Evolutionary conservation across 2,113 vertebrate species (phyloP).

Genomic region (Cyphomyrus plagiostoma): DNA sequence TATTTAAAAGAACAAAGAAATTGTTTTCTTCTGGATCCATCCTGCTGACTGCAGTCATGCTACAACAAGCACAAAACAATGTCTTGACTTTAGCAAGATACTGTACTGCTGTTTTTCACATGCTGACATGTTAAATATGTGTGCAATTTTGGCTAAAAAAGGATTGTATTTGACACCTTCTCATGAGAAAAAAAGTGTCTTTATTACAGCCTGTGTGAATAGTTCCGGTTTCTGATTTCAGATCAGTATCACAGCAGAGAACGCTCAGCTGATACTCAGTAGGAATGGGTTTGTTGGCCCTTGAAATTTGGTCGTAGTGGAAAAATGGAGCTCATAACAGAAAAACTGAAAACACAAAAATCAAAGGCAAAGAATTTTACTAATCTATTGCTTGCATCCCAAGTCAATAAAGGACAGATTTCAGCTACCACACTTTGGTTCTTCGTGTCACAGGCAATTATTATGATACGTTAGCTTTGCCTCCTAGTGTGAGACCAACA

Average conservation of each 20-base stretch:
- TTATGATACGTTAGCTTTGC: background rate
- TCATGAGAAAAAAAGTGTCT: background rate
- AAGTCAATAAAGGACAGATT: background rate
- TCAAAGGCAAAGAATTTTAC: background rate
- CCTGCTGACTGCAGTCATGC: slow-evolving; percentile 21
- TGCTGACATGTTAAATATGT: background rate
- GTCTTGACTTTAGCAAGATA: slow-evolving; percentile 16
- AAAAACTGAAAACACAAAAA: background rate
- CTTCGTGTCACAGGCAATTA: background rate
- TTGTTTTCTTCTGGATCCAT: background rate
- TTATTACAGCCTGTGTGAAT: background rate
- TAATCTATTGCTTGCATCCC: background rate
- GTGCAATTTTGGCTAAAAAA: background rate
- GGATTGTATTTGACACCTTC: background rate
- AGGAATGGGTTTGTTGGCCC: background rate
- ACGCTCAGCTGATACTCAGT: background rate
- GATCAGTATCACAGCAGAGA: background rate
- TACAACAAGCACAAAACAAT: slow-evolving; percentile 46
- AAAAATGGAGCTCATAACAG: background rate
- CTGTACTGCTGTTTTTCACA: background rate
- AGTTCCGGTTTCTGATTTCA: background rate
- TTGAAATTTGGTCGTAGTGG: background rate
- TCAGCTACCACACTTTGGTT: background rate
- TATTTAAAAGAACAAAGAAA: background rate
- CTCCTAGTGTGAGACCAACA: background rate